Evolutionary conservation across 2,888 invertebrate species (phyloP), one percentile per base, ranked within the genome.

Genomic region (Ellobium chinense): DNA sequence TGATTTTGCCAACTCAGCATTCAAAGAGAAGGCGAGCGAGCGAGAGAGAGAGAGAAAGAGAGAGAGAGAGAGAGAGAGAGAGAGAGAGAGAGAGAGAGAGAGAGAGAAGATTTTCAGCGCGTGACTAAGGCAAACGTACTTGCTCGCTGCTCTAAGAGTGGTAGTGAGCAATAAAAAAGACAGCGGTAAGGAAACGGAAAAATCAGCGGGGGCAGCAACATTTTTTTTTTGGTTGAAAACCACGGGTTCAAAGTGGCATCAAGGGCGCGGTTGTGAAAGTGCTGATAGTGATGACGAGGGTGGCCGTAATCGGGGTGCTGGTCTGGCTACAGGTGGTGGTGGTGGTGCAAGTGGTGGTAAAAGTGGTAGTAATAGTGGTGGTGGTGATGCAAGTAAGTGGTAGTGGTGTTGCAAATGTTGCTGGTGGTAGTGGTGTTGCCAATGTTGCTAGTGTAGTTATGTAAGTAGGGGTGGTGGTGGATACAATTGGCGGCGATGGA

Each of bases 51-150:
- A 74, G 63, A 60, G 39, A 74, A 21, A 36, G 27, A 37, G 54
- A 36, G 56, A 74, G 60, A 36, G 27, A 68, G 74, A 60, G 27
- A 66, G 68, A 79, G 27, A 54, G 58, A 34, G 72, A 72, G 54
- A 58, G 34, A 72, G 29, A 58, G 58, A 31, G 31, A 58, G 58
- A 68, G 34, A 37, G 37, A 68, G 37, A 68, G 58, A 58, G n/a
- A 58, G 58, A 73, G 34, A 58, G 73, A 56, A 27, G n/a, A n/a
- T n/a, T n/a, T n/a, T n/a, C n/a, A n/a, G n/a, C n/a, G n/a, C n/a
- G n/a, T n/a, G n/a, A n/a, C n/a, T n/a, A n/a, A n/a, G n/a, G n/a
- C n/a, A n/a, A n/a, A n/a, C n/a, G n/a, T n/a, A n/a, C 36, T 36
- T 9, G 37, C 5, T 3, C 21, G 5, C 27, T 24, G 36, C 65